phyloP scores from a whole-genome alignment of 2,113 vertebrate genomes.

The Saccopteryx bilineata region DNA sequence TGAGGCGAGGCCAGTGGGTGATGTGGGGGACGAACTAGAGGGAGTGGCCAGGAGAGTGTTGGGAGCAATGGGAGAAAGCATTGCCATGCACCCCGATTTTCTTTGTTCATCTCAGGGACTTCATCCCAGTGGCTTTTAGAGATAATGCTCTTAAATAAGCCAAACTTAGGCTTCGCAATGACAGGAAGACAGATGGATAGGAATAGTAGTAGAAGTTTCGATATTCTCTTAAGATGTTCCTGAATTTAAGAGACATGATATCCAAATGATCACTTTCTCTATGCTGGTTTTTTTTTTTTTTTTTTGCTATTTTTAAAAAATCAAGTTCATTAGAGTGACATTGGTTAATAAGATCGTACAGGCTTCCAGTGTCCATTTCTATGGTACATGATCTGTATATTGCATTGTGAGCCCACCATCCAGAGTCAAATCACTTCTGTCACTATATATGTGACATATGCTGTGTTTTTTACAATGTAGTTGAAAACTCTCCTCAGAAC shows the following conservation, averaged over 20 bases:
- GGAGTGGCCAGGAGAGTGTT: background rate
- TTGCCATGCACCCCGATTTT: background rate
- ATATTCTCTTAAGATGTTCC: background rate
- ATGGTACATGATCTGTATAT: background rate
- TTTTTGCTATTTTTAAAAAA: background rate
- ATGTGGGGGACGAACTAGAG: background rate
- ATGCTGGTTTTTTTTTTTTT: background rate
- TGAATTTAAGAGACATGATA: conserved; percentile 52
- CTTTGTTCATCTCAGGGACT: background rate
- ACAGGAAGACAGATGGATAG: background rate
- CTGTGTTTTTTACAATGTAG: background rate
- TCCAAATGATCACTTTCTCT: background rate
- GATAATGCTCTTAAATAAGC: background rate
- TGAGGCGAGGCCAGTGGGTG: background rate
- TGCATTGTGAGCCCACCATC: background rate
- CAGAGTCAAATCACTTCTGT: background rate
- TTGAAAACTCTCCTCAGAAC: background rate
- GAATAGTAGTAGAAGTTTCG: conserved; percentile 4
- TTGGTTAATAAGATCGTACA: background rate
- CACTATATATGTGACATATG: background rate
- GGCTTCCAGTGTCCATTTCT: background rate
- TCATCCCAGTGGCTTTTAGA: background rate
- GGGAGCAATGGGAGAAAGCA: background rate
- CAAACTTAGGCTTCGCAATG: background rate
- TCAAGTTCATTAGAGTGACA: background rate